These are phyloP conservation scores for Podabrus alpinus DNA, from an alignment of 2,888 invertebrate species.

Conservation along the genomic window DNA sequence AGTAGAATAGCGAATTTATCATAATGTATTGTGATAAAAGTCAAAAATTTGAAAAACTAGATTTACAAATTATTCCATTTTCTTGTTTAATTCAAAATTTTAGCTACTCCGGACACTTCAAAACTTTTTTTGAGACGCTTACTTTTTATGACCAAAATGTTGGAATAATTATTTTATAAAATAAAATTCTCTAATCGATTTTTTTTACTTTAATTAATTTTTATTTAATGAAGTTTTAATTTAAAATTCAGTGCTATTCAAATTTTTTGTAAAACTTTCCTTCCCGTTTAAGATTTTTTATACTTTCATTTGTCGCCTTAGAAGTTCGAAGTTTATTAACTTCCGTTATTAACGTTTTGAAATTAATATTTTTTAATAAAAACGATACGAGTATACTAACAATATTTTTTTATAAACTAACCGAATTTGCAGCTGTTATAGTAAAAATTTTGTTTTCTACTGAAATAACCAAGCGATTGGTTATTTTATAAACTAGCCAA, in stretches of 20 bases:
- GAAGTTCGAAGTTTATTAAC: neutral
- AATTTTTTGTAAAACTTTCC: neutral
- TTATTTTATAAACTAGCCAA: too few species aligned
- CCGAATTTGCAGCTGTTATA: too few species aligned
- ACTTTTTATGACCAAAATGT: neutral
- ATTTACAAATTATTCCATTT: neutral
- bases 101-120: neutral
- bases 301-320: neutral
- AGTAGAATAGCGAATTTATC: neutral
- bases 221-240: neutral
- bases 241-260: neutral
- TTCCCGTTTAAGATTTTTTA: neutral
- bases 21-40: neutral
- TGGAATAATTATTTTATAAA: neutral
- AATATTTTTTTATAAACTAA: too few species aligned
- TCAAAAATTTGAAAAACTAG: neutral
- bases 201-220: neutral
- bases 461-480: too few species aligned
- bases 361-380: neutral
- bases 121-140: neutral
- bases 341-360: neutral
- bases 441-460: too few species aligned
- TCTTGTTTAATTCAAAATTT: neutral
- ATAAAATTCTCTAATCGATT: neutral
- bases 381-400: neutral